Evolutionary conservation across 2,797 vertebrate genomes (phyloP).

Genomic region (Leuciscus waleckii): DNA sequence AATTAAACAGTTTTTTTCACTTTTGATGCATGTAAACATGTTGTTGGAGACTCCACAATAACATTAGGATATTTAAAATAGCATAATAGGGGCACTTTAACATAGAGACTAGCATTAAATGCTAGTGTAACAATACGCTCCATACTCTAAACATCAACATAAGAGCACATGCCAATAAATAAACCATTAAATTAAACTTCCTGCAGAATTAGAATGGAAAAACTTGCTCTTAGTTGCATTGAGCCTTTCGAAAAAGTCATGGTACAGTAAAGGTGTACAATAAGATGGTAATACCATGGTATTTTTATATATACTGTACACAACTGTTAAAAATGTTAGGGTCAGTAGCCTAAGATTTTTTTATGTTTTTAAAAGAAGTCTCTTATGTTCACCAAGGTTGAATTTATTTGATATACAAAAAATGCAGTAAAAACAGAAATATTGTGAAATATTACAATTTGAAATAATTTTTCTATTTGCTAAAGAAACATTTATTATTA

Average conservation of each 20-base stretch:
- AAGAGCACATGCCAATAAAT: neutral
- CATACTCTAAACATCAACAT: slow-evolving; percentile 10
- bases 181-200: neutral
- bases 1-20: too few relatives aligned
- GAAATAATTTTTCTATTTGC: neutral
- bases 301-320: neutral
- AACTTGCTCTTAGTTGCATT: neutral
- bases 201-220: neutral
- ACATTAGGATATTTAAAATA: too few relatives aligned
- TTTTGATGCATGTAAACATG: too few relatives aligned
- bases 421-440: neutral
- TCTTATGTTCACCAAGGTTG: neutral
- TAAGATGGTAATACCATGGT: neutral
- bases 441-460: neutral
- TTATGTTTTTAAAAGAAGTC: neutral
- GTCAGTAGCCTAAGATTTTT: neutral
- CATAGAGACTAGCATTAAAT: slow-evolving; percentile 8
- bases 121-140: neutral
- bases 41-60: too few relatives aligned
- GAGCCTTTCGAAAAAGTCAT: neutral
- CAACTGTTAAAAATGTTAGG: neutral
- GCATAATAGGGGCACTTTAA: neutral
- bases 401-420: neutral
- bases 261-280: neutral
- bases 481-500: too few relatives aligned